phyloP scores from a whole-genome alignment of 2,113 vertebrate genomes.

The Ramphastos sulfuratus region DNA sequence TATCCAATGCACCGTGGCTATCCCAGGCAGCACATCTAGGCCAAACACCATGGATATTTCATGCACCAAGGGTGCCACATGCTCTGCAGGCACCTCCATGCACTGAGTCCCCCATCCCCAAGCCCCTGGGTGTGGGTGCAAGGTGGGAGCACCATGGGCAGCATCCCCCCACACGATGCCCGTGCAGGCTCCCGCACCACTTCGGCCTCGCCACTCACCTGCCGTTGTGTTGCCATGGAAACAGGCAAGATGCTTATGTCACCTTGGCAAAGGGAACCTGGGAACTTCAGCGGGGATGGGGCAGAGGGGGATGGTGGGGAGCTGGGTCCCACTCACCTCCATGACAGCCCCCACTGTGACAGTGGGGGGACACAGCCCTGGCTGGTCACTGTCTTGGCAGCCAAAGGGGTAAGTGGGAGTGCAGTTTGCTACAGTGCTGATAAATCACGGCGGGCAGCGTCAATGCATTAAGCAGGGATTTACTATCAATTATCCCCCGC shows the following conservation, averaged over 20 bases:
- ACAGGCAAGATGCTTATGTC: constrained; percentile 61
- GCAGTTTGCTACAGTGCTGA: constrained; percentile 36
- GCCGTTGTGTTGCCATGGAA: constrained; percentile 68
- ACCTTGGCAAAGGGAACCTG: constrained; percentile 63
- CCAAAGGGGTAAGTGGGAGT: constrained; percentile 59
- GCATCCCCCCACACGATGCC: not conserved
- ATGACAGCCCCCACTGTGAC: accelerated
- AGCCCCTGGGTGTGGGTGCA: not conserved
- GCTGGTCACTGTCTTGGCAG: constrained; percentile 1
- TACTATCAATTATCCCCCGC: constrained; percentile 77
- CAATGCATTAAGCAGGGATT: constrained; percentile 73
- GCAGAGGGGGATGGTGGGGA: accelerated
- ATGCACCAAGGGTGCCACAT: not conserved
- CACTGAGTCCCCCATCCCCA: not conserved
- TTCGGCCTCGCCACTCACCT: constrained; percentile 61
- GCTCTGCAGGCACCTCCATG: not conserved
- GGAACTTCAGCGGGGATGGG: not conserved
- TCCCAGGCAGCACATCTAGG: not conserved
- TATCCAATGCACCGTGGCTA: not conserved
- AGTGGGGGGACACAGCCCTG: not conserved
- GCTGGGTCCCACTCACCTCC: not conserved
- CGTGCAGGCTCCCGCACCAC: not conserved
- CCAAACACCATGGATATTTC: not conserved
- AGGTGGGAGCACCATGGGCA: not conserved
- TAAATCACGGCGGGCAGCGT: constrained; percentile 74